A percentile compares a stretch with the other conserved stretches of the same genome.
Conservation (phyloP, 2,888 invertebrate genomes). For the Drosophila buzzatii region DNA sequence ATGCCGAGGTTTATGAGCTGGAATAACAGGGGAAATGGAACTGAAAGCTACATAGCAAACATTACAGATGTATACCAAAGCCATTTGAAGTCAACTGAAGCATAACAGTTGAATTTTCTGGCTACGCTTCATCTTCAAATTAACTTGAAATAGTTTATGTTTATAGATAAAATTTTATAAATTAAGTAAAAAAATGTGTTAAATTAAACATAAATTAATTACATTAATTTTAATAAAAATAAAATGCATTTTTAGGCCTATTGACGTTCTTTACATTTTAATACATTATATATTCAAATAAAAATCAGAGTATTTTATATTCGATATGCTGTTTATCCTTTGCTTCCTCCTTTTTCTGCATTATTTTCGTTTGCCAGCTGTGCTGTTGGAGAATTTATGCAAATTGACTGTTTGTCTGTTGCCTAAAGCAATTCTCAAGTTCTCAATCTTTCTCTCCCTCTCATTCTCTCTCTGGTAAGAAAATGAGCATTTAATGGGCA, state of each 20-base stretch:
- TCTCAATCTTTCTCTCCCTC: not conserved
- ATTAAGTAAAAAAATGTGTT: not conserved
- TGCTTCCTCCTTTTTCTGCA: not conserved
- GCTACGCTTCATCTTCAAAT: not conserved
- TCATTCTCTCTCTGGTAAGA: not conserved
- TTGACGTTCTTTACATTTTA: not conserved
- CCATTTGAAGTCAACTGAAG: not conserved
- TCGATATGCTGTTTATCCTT: not conserved
- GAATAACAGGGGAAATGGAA: constrained; percentile 9
- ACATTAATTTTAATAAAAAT: not conserved
- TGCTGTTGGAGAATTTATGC: constrained; percentile 37
- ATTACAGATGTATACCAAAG: constrained; percentile 1
- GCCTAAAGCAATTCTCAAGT: constrained; percentile 21
- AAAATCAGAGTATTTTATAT: constrained; percentile 22
- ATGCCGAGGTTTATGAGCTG: constrained; percentile 12
- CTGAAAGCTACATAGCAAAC: constrained; percentile 2
- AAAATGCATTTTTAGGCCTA: not conserved
- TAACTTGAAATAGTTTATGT: not conserved
- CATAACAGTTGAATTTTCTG: not conserved
- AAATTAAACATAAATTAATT: not conserved
- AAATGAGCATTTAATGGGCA: constrained; percentile 63
- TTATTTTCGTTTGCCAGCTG: constrained; percentile 42
- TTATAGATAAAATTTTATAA: not conserved
- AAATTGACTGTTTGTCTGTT: constrained; percentile 49
- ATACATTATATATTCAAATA: too few species aligned